Percentiles rank a stretch among this genome's conserved stretches.
Evolutionary conservation across 2,113 vertebrate species (phyloP).

Genomic region (Elaphurus davidianus): DNA sequence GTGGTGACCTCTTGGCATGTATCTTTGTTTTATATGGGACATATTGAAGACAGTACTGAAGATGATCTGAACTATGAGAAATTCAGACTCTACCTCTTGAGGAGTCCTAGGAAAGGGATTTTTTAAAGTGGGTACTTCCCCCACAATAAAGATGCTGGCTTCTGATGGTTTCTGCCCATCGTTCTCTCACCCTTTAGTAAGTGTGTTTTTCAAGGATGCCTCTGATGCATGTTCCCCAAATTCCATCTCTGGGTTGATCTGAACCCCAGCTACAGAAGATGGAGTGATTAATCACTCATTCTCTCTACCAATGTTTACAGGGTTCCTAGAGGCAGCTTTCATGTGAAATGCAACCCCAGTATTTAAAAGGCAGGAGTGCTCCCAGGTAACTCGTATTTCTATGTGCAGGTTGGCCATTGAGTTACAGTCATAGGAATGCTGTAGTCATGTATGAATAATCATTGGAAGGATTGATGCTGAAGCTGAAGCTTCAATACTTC

Average conservation of each 20-base stretch:
- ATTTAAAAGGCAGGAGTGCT: background rate
- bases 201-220: background rate
- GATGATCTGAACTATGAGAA: background rate
- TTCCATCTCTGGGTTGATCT: background rate
- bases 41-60: background rate
- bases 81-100: background rate
- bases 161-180: background rate
- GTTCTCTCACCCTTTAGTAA: background rate
- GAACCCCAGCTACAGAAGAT: background rate
- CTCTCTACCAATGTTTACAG: background rate
- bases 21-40: background rate
- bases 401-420: background rate
- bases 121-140: accelerated
- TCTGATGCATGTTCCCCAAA: background rate
- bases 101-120: background rate
- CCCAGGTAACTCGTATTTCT: background rate
- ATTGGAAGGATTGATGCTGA: background rate
- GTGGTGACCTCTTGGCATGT: background rate
- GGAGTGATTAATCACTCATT: background rate
- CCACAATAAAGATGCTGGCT: background rate
- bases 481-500: background rate
- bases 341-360: background rate
- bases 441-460: background rate
- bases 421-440: background rate
- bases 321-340: background rate